Evolutionary conservation across 2,797 vertebrate species (phyloP), one percentile per base, ranked within the genome.

Genomic region (Neosilurus hyrtlii): DNA sequence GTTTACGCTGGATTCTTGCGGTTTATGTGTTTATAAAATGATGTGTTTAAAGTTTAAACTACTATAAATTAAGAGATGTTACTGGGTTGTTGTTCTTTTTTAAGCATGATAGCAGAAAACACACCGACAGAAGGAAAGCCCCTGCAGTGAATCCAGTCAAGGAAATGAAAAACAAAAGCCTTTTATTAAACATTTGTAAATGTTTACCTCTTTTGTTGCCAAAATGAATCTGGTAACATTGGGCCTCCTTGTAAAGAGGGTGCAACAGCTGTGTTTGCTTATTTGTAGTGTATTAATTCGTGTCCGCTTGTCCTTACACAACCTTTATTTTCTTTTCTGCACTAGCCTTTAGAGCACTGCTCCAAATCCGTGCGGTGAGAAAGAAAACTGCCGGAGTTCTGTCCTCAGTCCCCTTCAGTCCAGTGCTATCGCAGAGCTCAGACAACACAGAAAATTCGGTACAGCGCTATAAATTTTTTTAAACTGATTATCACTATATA

Each of bases 321-420:
- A 72, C 51, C 76, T 43, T 43, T 43, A 1, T 83, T 66, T 82
- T 68, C 16, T 81, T 54, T 76, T 71, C 30, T 15, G 52, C 30
- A 49, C 10, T 88, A 96, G 98, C 98, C 15, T 99, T 99, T 93
- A 95, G 98, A 57, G 98, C 98, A 75, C 93, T 99, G 89, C 94
- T 99, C 90, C 98, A 99, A 94, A 99, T 99, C 91, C 95, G 98
- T 86, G 98, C 98, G 0, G 97, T 99, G 91, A 95, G 97, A 90
- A 99, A 98, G 94, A 99, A 99, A 91, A 95, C 97, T 0, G 96
- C 97, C 10, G 95, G 79, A 79, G 70, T 97, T 78, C 94, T 98
- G 75, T 97, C 97, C 0, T 97, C 97, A 0, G 96, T 98, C 83
- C 98, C 98, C 0, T 99, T 99, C 94, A 99, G 97, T 92, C 97